Percentiles rank a stretch among this genome's conserved stretches.
These are phyloP conservation scores for Lasioglossum lativentre DNA, from an alignment of 2,888 invertebrate genomes.

Conservation along the genomic window DNA sequence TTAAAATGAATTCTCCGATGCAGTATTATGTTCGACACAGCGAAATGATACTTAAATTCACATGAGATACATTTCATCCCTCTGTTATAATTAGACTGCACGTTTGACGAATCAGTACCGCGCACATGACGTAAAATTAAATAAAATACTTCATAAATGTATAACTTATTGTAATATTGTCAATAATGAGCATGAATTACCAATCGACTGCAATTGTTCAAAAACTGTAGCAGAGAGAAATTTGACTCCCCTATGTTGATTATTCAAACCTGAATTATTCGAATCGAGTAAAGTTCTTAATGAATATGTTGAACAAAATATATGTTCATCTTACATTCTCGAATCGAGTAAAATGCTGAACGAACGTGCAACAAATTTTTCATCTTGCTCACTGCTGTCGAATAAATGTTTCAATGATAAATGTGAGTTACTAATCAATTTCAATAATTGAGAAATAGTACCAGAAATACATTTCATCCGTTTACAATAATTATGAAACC, in stretches of 20 bases:
- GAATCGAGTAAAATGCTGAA: not conserved
- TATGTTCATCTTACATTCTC: no score
- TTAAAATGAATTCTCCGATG: not conserved
- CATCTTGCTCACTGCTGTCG: not conserved
- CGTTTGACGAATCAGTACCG: not conserved
- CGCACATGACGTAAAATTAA: not conserved
- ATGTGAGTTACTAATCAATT: not conserved
- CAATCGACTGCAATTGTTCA: not conserved
- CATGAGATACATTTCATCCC: not conserved
- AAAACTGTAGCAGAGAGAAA: not conserved
- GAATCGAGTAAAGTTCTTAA: not conserved
- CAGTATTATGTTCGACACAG: not conserved
- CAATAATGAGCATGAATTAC: not conserved
- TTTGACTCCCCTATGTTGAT: not conserved
- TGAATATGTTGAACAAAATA: no score
- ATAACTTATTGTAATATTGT: not conserved
- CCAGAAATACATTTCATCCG: not conserved
- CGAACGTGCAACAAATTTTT: not conserved
- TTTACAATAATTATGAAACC: not conserved
- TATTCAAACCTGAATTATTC: not conserved
- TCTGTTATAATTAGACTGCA: not conserved
- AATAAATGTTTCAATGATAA: not conserved
- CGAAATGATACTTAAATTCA: not conserved
- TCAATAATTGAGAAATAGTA: not conserved
- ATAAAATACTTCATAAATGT: not conserved